These are phyloP conservation scores for Gallirallus australis DNA, from an alignment of 2,797 vertebrate species.

Conservation along the genomic window DNA sequence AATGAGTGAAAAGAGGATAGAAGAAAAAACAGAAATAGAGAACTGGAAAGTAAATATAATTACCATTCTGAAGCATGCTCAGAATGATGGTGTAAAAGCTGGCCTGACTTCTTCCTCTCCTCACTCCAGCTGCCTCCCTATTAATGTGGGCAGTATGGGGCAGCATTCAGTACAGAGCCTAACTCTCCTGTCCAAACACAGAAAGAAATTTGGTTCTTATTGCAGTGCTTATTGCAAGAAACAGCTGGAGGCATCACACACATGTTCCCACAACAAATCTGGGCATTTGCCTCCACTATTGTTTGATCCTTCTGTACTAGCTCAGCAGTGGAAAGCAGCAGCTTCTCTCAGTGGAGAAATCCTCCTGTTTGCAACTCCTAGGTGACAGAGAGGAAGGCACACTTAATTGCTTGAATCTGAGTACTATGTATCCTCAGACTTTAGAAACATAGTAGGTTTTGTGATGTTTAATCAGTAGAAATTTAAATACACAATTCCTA, in stretches of 20 bases:
- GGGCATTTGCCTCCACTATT: background rate
- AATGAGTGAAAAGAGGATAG: background rate
- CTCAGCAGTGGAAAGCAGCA: background rate
- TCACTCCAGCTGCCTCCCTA: background rate
- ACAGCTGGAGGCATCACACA: background rate
- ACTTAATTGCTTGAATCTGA: background rate
- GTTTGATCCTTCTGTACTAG: background rate
- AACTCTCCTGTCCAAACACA: background rate
- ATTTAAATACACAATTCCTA: background rate
- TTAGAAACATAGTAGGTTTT: background rate
- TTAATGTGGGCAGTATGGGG: background rate
- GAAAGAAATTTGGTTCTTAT: background rate
- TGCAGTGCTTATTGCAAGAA: background rate
- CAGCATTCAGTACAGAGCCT: background rate
- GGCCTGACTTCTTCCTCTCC: background rate
- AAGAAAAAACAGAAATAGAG: background rate
- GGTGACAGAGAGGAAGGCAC: background rate
- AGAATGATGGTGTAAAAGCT: background rate
- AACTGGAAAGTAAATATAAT: background rate
- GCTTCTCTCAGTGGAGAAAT: background rate
- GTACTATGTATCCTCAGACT: background rate
- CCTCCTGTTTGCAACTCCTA: background rate
- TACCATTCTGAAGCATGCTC: background rate
- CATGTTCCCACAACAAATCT: background rate
- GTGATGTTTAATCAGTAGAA: background rate